Evolutionary conservation across 2,113 vertebrate species (phyloP), one percentile per base, ranked within the genome.

Genomic region (Hyperopisus bebe): DNA sequence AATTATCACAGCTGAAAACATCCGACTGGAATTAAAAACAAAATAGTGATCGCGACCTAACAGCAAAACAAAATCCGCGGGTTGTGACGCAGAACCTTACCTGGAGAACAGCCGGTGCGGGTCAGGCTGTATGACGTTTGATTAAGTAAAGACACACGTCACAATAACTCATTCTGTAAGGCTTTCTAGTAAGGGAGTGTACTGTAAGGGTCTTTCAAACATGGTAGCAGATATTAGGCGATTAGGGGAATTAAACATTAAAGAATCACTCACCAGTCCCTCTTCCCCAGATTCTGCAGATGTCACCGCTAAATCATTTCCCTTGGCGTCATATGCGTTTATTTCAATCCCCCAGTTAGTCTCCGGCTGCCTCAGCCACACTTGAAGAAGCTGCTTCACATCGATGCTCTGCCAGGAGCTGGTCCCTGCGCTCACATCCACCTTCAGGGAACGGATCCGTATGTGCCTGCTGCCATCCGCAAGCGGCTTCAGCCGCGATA

Each of bases 351-450:
- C 97, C 94, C 97, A 95, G 95, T 97, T 97, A 91, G 96, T 97
- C 94, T 97, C 96, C 24, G 97, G 96, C 92, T 97, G 96, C 95
- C 96, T 97, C 92, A 98, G 96, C 97, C 97, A 98, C 86, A 96
- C 96, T 93, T 97, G 96, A 93, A 98, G 92, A 87, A 97, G 95
- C 91, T 95, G 95, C 95, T 97, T 97, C 94, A 97, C 96, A 91
- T 98, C 97, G 90, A 98, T 95, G 80, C 96, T 97, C 93, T 98
- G 97, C 97, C 97, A 98, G 92, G 96, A 96, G 89, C 97, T 97
- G 92, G 95, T 94, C 93, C 96, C 97, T 87, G 96, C 96, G 93
- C 94, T 96, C 92, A 97, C 95, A 92, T 97, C 96, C 89, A 97
- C 96, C 94, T 97, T 97, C 94, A 97, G 92, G 92, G 97, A 96